These are phyloP conservation scores for Caerostris darwini DNA, from an alignment of 1,140 invertebrate species.

Conservation along the genomic window DNA sequence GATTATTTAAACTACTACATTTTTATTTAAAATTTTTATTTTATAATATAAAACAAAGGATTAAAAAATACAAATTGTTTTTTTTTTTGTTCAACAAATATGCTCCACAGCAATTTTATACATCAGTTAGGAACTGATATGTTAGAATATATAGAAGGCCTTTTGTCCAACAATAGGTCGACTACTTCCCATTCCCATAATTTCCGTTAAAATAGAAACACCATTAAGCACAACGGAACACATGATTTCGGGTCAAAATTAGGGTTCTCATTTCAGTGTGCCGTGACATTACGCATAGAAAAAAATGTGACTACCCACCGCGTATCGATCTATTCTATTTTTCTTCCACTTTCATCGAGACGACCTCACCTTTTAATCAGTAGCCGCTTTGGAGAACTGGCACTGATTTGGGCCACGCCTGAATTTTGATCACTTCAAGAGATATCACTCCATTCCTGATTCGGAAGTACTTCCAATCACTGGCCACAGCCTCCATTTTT, in stretches of 20 bases:
- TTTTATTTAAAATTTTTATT: background rate
- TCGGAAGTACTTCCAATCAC: background rate
- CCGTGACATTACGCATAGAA: too few relatives aligned
- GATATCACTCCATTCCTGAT: background rate
- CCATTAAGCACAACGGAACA: background rate
- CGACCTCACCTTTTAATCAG: constrained; percentile 44
- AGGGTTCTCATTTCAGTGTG: background rate
- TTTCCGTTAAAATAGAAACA: background rate
- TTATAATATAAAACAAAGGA: background rate
- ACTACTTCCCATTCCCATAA: background rate
- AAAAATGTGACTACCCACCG: background rate
- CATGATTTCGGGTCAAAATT: background rate
- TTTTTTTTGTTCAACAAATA: too few relatives aligned
- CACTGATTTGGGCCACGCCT: constrained; percentile 6
- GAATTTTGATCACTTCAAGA: background rate
- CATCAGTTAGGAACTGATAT: background rate
- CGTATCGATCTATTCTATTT: constrained; percentile 1
- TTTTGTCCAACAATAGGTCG: background rate
- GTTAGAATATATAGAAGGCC: background rate
- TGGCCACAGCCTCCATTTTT: background rate
- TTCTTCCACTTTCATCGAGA: constrained; percentile 21
- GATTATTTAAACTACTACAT: background rate
- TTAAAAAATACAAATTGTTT: too few relatives aligned
- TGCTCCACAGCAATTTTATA: background rate
- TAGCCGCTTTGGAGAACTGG: background rate